Percentiles rank a stretch among this genome's conserved stretches.
Evolutionary conservation across 2,113 vertebrate species (phyloP).

Genomic region (Malurus alboscapulatus): DNA sequence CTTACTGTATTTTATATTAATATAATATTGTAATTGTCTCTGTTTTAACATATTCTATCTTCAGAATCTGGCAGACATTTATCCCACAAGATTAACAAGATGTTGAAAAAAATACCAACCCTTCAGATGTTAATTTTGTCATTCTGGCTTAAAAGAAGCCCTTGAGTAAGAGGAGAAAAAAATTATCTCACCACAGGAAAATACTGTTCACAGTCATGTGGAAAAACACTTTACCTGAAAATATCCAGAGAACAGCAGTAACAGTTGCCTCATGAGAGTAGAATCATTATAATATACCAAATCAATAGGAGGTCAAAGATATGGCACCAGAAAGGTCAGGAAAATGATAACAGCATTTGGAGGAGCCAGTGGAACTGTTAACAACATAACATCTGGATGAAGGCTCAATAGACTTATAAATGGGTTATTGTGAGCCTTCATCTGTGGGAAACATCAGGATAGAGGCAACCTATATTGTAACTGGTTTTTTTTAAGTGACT

Average conservation of each 20-base stretch:
- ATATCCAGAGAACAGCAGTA: background rate
- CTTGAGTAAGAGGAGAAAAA: background rate
- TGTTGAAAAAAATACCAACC: background rate
- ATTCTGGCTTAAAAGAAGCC: background rate
- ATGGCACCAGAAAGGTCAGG: background rate
- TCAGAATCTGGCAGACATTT: background rate
- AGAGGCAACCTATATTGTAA: background rate
- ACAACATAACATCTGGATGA: background rate
- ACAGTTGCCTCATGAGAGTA: background rate
- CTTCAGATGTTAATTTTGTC: background rate
- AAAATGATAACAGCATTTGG: background rate
- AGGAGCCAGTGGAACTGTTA: background rate
- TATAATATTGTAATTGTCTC: background rate
- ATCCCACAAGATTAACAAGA: background rate
- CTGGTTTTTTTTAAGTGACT: background rate
- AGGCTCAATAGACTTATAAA: background rate
- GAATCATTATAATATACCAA: background rate
- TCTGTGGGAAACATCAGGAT: background rate
- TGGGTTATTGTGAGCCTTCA: background rate
- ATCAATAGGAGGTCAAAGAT: constrained; percentile 24
- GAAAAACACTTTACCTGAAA: background rate
- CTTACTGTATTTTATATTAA: background rate
- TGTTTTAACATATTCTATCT: background rate
- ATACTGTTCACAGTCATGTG: background rate
- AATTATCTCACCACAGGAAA: background rate